A percentile compares a stretch with the other conserved stretches of the same genome.
phyloP scores from a whole-genome alignment of 2,113 vertebrate species.

The Chloebia gouldiae region DNA sequence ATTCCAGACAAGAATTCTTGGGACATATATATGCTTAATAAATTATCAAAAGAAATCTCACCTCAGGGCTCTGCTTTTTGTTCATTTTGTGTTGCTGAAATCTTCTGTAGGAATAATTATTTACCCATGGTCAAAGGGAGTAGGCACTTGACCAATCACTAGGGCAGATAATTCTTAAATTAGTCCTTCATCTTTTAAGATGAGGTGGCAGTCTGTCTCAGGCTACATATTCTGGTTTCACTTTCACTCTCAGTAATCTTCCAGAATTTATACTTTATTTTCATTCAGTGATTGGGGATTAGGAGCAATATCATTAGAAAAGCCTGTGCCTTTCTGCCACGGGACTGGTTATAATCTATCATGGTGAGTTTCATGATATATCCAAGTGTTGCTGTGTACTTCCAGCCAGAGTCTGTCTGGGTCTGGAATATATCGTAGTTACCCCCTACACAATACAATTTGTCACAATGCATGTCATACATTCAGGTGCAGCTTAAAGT shows the following conservation, averaged over 20 bases:
- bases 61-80: not conserved
- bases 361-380: not conserved
- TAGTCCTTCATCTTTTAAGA: not conserved
- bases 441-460: not conserved
- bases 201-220: not conserved
- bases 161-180: not conserved
- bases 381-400: not conserved
- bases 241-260: not conserved
- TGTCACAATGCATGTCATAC: not conserved
- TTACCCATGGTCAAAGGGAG: not conserved
- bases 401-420: not conserved
- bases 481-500: not conserved
- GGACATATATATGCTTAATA: accelerated
- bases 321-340: not conserved
- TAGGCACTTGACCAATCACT: not conserved
- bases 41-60: not conserved
- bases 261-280: not conserved
- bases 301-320: not conserved
- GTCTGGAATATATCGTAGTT: not conserved
- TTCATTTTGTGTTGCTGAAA: not conserved
- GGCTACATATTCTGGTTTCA: not conserved
- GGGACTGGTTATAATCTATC: not conserved
- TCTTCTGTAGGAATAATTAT: not conserved
- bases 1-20: not conserved
- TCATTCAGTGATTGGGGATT: not conserved